Conservation (phyloP, 2,797 vertebrate species). For the Thamnophis elegans region DNA sequence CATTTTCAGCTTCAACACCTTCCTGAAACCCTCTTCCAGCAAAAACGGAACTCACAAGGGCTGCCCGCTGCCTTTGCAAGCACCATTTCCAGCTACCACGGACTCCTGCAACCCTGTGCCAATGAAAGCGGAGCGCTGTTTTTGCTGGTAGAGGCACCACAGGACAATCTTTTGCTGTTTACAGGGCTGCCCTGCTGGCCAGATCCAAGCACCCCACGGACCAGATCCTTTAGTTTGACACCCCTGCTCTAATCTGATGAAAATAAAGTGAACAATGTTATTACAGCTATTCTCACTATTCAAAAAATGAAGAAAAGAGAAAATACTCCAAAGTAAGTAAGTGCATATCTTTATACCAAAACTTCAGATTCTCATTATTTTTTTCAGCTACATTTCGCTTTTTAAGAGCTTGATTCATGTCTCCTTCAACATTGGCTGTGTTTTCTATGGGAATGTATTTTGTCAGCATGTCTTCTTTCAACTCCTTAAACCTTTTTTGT, state of each 20-base stretch:
- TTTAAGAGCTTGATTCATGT: conserved; percentile 59
- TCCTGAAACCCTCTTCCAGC: too few relatives aligned
- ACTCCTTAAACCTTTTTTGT: conserved; percentile 53
- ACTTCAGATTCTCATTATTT: conserved; percentile 65
- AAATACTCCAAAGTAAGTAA: neutral
- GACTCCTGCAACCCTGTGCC: too few relatives aligned
- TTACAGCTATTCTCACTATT: neutral
- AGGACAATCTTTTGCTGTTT: too few relatives aligned
- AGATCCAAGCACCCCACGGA: too few relatives aligned
- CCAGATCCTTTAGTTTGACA: too few relatives aligned
- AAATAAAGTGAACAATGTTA: neutral
- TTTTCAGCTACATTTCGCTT: conserved; percentile 62
- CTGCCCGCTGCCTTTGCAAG: too few relatives aligned
- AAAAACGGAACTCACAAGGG: too few relatives aligned
- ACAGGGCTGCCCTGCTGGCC: too few relatives aligned
- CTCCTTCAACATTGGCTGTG: conserved; percentile 65
- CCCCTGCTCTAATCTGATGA: neutral
- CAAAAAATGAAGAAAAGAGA: neutral
- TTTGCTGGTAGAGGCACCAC: too few relatives aligned
- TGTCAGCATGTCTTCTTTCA: conserved; percentile 61
- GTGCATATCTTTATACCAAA: conserved; percentile 66
- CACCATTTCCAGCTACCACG: too few relatives aligned
- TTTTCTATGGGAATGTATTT: conserved; percentile 69
- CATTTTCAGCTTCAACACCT: too few relatives aligned
- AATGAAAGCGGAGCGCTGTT: too few relatives aligned